Evolutionary conservation across 2,888 invertebrate species (phyloP).

Genomic region (Rhorus exstirpatorius): DNA sequence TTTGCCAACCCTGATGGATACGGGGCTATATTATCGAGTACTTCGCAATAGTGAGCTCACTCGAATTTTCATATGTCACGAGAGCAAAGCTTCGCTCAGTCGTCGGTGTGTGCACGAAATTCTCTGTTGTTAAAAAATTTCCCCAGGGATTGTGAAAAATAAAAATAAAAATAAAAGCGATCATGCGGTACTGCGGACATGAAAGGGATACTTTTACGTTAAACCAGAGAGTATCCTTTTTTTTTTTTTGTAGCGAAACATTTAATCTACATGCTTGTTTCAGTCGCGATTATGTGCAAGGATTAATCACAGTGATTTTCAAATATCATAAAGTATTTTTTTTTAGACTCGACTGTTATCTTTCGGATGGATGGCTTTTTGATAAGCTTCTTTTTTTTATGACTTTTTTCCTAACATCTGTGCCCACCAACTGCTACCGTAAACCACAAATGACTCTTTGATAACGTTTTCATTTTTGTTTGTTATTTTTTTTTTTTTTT

Average conservation of each 20-base stretch:
- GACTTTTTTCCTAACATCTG: not conserved
- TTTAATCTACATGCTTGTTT: not conserved
- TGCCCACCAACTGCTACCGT: slow-evolving; percentile 1
- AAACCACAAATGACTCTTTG: slow-evolving; percentile 16
- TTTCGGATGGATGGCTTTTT: not conserved
- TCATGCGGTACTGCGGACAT: not conserved
- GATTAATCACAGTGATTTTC: not conserved
- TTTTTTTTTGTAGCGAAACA: not conserved
- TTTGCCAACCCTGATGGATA: not conserved
- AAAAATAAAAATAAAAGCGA: not conserved
- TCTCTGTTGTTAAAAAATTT: not conserved
- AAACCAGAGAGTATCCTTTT: not conserved
- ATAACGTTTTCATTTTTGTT: not conserved
- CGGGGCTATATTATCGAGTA: slow-evolving; percentile 4
- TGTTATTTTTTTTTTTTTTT: too few relatives aligned
- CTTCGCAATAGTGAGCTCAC: slow-evolving; percentile 1
- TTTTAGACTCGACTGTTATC: not conserved
- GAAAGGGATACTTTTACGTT: not conserved
- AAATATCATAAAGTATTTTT: not conserved
- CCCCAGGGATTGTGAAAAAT: not conserved
- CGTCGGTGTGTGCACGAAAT: not conserved
- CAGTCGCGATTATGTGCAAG: not conserved
- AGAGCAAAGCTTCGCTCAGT: not conserved
- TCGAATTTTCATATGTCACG: not conserved
- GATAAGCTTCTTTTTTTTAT: not conserved